Percentiles rank a stretch among this genome's conserved stretches.
Conservation (phyloP, 2,888 invertebrate species). For the Junonia oenone region DNA sequence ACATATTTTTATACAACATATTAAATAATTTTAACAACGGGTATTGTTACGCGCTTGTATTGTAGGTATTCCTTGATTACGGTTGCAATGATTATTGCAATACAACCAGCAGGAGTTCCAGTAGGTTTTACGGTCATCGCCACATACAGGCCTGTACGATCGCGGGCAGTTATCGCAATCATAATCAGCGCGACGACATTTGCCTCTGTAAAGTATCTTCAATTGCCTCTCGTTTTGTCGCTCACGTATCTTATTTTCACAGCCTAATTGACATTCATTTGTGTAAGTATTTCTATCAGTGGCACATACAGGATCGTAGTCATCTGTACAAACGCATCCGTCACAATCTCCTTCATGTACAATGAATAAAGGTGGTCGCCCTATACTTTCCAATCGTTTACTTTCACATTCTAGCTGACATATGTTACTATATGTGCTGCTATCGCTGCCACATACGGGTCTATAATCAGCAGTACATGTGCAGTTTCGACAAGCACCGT, state of each 20-base stretch:
- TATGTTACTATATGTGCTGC: conserved; percentile 37
- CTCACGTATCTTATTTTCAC: conserved; percentile 29
- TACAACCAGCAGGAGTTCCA: conserved; percentile 35
- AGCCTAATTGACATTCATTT: conserved; percentile 32
- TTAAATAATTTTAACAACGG: background rate
- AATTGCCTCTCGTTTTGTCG: conserved; percentile 1
- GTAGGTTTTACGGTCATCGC: conserved; percentile 34
- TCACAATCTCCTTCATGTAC: conserved; percentile 26
- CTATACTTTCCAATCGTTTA: conserved; percentile 31
- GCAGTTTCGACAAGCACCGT: conserved; percentile 25
- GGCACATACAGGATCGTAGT: conserved; percentile 34
- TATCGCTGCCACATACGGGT: conserved; percentile 39
- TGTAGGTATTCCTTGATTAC: background rate
- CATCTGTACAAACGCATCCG: conserved; percentile 22
- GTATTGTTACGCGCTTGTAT: background rate
- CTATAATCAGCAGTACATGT: conserved; percentile 16
- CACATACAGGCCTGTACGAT: conserved; percentile 32
- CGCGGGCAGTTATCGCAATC: conserved; percentile 27
- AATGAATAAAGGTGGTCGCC: conserved; percentile 14
- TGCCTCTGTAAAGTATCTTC: conserved; percentile 13
- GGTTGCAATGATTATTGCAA: conserved; percentile 27
- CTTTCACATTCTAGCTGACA: conserved; percentile 40
- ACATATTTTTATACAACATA: too few species aligned
- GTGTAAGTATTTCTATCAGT: conserved; percentile 36
- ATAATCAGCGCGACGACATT: conserved; percentile 16